Percentiles rank a stretch among this genome's conserved stretches.
These are phyloP conservation scores for Montipora capricornis DNA, from an alignment of 64 coral and sea anemone genomes.

Conservation along the genomic window DNA sequence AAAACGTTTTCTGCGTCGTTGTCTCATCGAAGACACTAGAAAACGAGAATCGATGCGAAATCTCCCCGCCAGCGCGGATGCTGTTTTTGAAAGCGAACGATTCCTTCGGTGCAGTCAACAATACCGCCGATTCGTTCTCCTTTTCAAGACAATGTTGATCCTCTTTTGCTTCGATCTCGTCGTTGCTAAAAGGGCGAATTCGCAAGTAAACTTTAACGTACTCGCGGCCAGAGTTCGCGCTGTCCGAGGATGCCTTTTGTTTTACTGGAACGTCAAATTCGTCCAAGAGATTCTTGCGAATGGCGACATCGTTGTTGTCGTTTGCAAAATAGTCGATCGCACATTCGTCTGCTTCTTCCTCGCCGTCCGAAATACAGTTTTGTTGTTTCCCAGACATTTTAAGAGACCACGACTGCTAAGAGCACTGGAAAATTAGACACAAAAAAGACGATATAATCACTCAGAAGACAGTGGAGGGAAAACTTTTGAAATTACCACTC, in stretches of 20 bases:
- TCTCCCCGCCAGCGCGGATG: slow-evolving; percentile 81
- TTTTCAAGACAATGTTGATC: slow-evolving; percentile 85
- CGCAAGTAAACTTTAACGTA: slow-evolving; percentile 91
- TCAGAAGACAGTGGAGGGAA: not conserved
- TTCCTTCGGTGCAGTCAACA: slow-evolving; percentile 87
- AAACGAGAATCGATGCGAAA: slow-evolving; percentile 96
- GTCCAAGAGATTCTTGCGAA: slow-evolving; percentile 91
- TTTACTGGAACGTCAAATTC: slow-evolving; percentile 72
- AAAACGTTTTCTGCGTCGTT: slow-evolving; percentile 91
- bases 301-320: slow-evolving; percentile 50
- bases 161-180: slow-evolving; percentile 66
- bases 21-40: slow-evolving; percentile 80
- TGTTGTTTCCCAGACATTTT: slow-evolving; percentile 44
- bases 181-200: slow-evolving; percentile 81
- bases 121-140: slow-evolving; percentile 67
- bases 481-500: slow-evolving; percentile 48
- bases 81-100: slow-evolving; percentile 97
- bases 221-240: slow-evolving; percentile 72
- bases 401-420: not conserved
- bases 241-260: slow-evolving; percentile 24
- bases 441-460: not conserved
- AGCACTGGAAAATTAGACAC: not conserved
- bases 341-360: slow-evolving; percentile 41
- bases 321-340: not conserved
- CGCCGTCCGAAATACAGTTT: slow-evolving; percentile 53